Evolutionary conservation across 2,888 invertebrate species (phyloP).

Genomic region (Drosophila eohydei): DNA sequence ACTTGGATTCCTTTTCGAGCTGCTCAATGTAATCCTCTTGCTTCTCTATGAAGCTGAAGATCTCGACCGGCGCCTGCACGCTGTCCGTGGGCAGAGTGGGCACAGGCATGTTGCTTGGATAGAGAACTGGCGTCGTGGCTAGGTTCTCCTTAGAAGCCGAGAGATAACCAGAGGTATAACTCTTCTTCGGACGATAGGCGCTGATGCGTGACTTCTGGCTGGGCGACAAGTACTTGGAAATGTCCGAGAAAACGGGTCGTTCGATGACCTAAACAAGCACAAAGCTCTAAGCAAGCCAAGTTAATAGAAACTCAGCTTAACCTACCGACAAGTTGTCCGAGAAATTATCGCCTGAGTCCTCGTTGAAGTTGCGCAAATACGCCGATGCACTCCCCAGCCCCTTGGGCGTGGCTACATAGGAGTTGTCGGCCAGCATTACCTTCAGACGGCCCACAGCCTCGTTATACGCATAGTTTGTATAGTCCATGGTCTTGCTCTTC

Average conservation of each 20-base stretch:
- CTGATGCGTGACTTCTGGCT: conserved; percentile 80
- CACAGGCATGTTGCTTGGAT: conserved; percentile 51
- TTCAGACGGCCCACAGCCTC: conserved; percentile 93
- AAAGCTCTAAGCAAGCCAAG: background rate
- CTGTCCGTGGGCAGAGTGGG: conserved; percentile 72
- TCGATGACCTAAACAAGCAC: conserved; percentile 75
- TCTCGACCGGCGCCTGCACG: conserved; percentile 87
- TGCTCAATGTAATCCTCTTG: conserved; percentile 95
- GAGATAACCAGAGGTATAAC: conserved; percentile 59
- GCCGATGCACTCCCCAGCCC: conserved; percentile 54
- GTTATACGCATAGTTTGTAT: conserved; percentile 93
- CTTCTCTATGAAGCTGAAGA: conserved; percentile 92
- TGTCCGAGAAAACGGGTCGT: conserved; percentile 84
- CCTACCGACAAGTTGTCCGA: conserved; percentile 86
- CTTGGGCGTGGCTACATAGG: conserved; percentile 87
- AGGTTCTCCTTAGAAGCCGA: conserved; percentile 82
- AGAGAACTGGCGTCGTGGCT: conserved; percentile 58
- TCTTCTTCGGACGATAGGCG: conserved; percentile 73
- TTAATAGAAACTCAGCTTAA: background rate
- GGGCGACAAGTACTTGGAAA: conserved; percentile 84
- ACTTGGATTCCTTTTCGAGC: conserved; percentile 93
- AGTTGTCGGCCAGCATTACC: conserved; percentile 90
- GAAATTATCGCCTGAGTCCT: conserved; percentile 87
- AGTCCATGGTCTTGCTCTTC: conserved; percentile 88
- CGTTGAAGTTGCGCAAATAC: conserved; percentile 82